Evolutionary conservation across 2,888 invertebrate species (phyloP), one percentile per base, ranked within the genome.

Genomic region (Lingula anatina): DNA sequence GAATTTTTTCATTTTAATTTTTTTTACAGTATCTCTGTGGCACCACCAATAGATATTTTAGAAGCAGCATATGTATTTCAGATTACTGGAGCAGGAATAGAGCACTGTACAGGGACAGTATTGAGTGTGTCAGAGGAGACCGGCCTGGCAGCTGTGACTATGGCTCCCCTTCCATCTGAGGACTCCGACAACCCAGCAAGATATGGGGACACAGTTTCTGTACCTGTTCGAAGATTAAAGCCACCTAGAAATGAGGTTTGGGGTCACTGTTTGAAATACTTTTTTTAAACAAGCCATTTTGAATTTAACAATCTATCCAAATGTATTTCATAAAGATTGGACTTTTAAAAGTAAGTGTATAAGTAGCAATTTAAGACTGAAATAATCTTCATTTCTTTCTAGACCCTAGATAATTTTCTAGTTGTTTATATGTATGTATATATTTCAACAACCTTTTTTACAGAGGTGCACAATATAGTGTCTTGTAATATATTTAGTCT

Each of bases 101-200:
- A 62, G 47, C 61, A 64, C 24, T 69, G 66, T 5, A 52, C 50
- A 40, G 73, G 70, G n/a, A 53, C 54, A 9, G 70, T 75, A n/a
- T 44, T 67, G 20, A 66, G 61, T 51, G 64, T 75, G 39, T 71
- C 72, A 0, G 73, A 73, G 46, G 68, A 70, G 57, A 69, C 71
- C 4, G 73, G 73, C 4, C 61, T 71, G 54, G 75, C 69, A 15
- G 68, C 65, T 0, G 62, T 73, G 4, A 57, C 62, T 37, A 61
- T 74, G 25, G 62, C 62, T 41, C 57, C 65, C 12, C 64, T 62
- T 18, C 53, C 53, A 3, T n/a, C n/a, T n/a, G n/a, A n/a, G n/a
- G 60, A 60, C 4, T 58, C 56, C n/a, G 45, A 50, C 5, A 47
- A 46, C n/a, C 54, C 66, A 3, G 59, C 70, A 1, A 56, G 68